Evolutionary conservation across 2,113 vertebrate species (phyloP).

Genomic region (Calonectris borealis): DNA sequence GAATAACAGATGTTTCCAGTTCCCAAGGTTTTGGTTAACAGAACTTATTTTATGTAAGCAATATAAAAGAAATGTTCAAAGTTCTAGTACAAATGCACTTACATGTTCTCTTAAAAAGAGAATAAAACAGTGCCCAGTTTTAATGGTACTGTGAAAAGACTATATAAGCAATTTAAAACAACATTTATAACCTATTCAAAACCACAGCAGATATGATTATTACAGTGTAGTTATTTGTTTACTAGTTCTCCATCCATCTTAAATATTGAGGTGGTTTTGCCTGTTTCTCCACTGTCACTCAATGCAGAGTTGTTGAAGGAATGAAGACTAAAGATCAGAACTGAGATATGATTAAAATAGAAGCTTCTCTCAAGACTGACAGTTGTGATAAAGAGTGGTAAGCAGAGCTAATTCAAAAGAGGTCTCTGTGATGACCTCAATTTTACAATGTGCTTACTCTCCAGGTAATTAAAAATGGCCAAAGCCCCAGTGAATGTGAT

Average conservation of each 20-base stretch:
- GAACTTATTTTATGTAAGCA: neutral
- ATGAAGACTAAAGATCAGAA: neutral
- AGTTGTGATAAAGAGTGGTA: slow-evolving; percentile 36
- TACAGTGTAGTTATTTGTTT: neutral
- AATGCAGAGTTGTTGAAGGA: neutral
- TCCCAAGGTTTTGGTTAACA: neutral
- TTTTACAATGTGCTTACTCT: slow-evolving; percentile 58
- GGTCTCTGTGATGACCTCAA: slow-evolving; percentile 52
- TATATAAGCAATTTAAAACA: neutral
- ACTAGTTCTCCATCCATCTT: neutral
- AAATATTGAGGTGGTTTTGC: neutral
- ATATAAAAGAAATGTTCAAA: neutral
- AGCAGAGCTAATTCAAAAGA: slow-evolving; percentile 39
- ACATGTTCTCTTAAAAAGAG: neutral
- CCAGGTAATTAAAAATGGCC: slow-evolving; percentile 60
- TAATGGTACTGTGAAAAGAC: neutral
- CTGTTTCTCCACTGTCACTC: neutral
- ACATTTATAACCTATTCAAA: neutral
- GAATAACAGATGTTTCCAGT: slow-evolving; percentile 4
- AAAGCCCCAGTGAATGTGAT: slow-evolving; percentile 24
- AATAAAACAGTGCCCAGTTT: neutral
- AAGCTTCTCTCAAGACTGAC: slow-evolving; percentile 28
- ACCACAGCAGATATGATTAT: neutral
- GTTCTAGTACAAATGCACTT: neutral
- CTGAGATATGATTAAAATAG: neutral